These are phyloP conservation scores for Bicyclus anynana DNA, from an alignment of 1,140 invertebrate genomes.

Conservation along the genomic window DNA sequence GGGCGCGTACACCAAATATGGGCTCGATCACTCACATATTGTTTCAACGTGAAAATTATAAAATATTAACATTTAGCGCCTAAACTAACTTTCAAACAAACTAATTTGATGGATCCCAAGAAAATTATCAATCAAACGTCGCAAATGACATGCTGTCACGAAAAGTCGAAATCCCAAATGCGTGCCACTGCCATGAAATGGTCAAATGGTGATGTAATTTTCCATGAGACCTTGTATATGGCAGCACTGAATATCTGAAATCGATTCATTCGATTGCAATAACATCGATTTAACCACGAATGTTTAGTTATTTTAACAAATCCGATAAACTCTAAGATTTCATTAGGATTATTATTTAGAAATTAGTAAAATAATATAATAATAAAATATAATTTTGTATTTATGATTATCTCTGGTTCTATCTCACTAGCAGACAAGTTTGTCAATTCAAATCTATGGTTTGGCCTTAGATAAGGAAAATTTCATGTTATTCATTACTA, in stretches of 20 bases:
- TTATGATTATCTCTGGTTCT: too few relatives aligned
- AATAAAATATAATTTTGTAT: too few relatives aligned
- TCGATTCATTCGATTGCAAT: constrained; percentile 27
- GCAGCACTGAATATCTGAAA: constrained; percentile 42
- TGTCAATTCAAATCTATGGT: too few relatives aligned
- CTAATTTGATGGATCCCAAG: constrained; percentile 74
- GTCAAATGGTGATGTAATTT: constrained; percentile 65
- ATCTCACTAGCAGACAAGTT: too few relatives aligned
- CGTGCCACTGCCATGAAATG: constrained; percentile 63
- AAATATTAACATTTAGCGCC: constrained; percentile 69
- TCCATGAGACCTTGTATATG: constrained; percentile 33
- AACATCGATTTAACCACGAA: constrained; percentile 7
- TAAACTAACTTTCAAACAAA: constrained; percentile 75
- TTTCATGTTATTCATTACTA: too few relatives aligned
- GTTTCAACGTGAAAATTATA: constrained; percentile 42
- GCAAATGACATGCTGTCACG: constrained; percentile 76
- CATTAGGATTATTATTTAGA: too few relatives aligned
- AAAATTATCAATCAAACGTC: constrained; percentile 77
- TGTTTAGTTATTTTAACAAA: too few relatives aligned
- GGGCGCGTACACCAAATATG: constrained; percentile 50
- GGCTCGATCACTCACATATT: constrained; percentile 59
- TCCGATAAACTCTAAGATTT: too few relatives aligned
- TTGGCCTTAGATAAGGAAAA: too few relatives aligned
- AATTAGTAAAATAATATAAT: too few relatives aligned
- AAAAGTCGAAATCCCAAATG: constrained; percentile 73